These are phyloP conservation scores for Cottoperca gobio DNA, from an alignment of 2,797 vertebrate genomes.

Conservation along the genomic window DNA sequence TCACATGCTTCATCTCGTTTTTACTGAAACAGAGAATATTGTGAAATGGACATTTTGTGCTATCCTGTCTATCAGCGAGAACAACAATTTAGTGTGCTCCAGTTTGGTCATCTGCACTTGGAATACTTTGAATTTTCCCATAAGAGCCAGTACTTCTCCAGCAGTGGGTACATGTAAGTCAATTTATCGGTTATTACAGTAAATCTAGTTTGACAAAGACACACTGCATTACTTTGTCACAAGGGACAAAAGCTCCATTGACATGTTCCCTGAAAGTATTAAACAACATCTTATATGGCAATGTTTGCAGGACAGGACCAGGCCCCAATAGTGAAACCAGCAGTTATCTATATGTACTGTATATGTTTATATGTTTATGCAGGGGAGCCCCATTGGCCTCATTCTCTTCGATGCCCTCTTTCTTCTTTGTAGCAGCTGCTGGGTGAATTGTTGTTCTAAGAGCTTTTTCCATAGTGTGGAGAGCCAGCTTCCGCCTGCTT, in stretches of 20 bases:
- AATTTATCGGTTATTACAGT: constrained; percentile 49
- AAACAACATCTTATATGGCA: constrained; percentile 20
- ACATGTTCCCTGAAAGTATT: constrained; percentile 36
- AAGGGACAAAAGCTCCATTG: constrained; percentile 54
- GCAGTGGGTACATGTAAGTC: constrained; percentile 31
- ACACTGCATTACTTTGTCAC: constrained; percentile 41
- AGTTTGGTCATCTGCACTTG: constrained; percentile 24
- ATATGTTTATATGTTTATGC: constrained; percentile 40
- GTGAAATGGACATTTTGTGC: constrained; percentile 26
- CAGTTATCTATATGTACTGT: constrained; percentile 31
- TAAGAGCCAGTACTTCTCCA: constrained; percentile 18
- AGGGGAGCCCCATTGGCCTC: constrained; percentile 20
- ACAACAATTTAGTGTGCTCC: constrained; percentile 13
- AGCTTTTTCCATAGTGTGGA: constrained; percentile 71
- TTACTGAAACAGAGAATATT: constrained; percentile 31
- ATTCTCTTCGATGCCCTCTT: constrained; percentile 45
- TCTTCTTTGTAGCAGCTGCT: constrained; percentile 68
- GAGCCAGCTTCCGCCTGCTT: constrained; percentile 63
- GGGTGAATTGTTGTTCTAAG: constrained; percentile 63
- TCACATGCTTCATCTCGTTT: constrained; percentile 62
- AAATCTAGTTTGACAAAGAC: constrained; percentile 54
- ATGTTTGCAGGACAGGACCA: constrained; percentile 30
- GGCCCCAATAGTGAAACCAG: constrained; percentile 35
- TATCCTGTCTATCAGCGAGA: constrained; percentile 30
- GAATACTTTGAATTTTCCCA: constrained; percentile 31